Conservation (phyloP, 2,113 vertebrate genomes). For the Nannobrachium achirus region DNA sequence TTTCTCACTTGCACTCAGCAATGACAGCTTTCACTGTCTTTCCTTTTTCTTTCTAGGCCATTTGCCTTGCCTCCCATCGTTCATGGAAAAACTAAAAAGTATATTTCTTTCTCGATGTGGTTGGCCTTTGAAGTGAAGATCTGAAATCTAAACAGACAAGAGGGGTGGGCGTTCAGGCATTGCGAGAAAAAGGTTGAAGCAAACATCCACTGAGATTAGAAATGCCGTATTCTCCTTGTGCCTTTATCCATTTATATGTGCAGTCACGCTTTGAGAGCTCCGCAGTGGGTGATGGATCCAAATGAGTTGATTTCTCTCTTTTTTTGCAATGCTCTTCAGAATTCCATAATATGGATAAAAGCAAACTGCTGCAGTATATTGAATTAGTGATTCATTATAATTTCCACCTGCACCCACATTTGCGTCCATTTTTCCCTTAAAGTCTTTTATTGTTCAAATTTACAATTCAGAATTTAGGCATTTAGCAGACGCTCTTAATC, state of each 20-base stretch:
- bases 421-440: no score
- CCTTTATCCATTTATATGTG: not conserved
- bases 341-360: no score
- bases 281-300: not conserved
- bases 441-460: no score
- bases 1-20: not conserved
- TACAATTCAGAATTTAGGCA: no score
- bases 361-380: no score
- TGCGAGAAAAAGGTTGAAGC: not conserved
- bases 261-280: not conserved
- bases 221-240: conserved; percentile 15
- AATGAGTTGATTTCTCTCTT: not conserved
- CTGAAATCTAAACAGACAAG: not conserved
- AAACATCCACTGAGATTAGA: not conserved
- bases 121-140: conserved; percentile 30
- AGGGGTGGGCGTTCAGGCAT: not conserved
- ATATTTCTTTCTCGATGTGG: not conserved
- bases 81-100: conserved; percentile 26
- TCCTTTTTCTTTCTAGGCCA: no score
- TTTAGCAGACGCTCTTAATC: no score
- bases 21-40: not conserved
- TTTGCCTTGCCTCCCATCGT: conserved; percentile 16
- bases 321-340: not conserved
- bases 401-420: no score
- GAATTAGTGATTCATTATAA: no score